Base-by-base conservation (phyloP, 1,140 invertebrate genomes). In the Drosophila novamexicana region DNA sequence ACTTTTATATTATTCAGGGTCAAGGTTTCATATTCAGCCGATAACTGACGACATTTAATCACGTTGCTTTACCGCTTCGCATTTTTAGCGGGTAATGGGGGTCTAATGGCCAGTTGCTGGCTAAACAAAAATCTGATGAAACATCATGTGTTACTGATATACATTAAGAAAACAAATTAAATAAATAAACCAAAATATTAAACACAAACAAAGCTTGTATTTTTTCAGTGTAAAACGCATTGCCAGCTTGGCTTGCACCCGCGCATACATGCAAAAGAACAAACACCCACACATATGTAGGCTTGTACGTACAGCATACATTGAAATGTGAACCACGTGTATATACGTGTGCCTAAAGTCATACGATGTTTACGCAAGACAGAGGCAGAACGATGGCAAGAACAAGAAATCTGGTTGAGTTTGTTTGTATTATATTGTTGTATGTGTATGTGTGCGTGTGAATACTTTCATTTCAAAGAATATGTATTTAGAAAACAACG, bases 271-370 rank as follows among this genome's bases (percentile, higher is more conserved):
- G 4, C 16, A 7, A 1, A 45, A 29, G 22, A 29, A 29, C 22
- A 29, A 29, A 5, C 22, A 29, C 3, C 2, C 4, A 29, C 22
- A 29, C 34, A 69, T 44, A 42, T 36, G 5, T 68, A 44, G 6
- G 39, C 32, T n/a, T 22, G 16, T 22, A 34, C 1, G 22, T 44
- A 59, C 7, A 40, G 16, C 56, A 44, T 44, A 36, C 49, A 63
- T 39, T 59, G 65, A 68, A 54, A 61, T 12, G 2, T 68, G 56
- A 74, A 40, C 70, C 65, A 68, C 29, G 71, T 61, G 71, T 56
- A 61, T 61, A 59, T 61, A 54, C 22, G 40, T 61, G 42, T 59
- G 34, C 64, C 18, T 9, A 50, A 69, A 69, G 37, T 74, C 71
- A 63, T 74, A 62, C 71, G 71, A 74, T 69, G 9, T 32, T 39